phyloP scores from a whole-genome alignment of 2,797 vertebrate species.

The Muscicapa comitata region DNA sequence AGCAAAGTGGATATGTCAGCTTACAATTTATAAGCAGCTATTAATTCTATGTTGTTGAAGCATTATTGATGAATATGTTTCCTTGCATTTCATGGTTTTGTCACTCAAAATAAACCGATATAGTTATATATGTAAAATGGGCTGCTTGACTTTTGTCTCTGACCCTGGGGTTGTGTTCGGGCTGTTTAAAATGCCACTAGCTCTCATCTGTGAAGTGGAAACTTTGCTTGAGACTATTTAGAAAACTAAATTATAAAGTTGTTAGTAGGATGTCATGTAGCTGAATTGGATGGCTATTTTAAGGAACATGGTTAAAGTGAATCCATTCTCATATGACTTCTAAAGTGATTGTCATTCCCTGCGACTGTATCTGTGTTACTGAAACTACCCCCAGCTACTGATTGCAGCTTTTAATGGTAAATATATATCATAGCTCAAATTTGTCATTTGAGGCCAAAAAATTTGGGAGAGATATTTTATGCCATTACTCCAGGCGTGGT shows the following conservation, averaged over 20 bases:
- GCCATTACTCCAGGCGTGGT: background rate
- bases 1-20: constrained; percentile 5
- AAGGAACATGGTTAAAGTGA: background rate
- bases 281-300: background rate
- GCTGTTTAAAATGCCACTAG: background rate
- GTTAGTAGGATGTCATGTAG: background rate
- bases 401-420: background rate
- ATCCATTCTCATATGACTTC: background rate
- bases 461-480: background rate
- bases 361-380: background rate
- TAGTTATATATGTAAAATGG: constrained; percentile 25
- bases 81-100: constrained; percentile 44
- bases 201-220: background rate
- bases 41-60: constrained; percentile 24
- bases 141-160: constrained; percentile 43
- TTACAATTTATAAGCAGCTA: background rate
- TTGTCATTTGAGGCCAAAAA: background rate
- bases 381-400: background rate
- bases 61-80: constrained; percentile 15
- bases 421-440: background rate
- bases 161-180: background rate
- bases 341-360: background rate
- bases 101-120: constrained; percentile 54
- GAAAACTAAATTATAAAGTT: background rate
- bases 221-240: background rate